Base-by-base conservation (phyloP, 2,113 vertebrate genomes). In the Rhadina sibilatrix region DNA sequence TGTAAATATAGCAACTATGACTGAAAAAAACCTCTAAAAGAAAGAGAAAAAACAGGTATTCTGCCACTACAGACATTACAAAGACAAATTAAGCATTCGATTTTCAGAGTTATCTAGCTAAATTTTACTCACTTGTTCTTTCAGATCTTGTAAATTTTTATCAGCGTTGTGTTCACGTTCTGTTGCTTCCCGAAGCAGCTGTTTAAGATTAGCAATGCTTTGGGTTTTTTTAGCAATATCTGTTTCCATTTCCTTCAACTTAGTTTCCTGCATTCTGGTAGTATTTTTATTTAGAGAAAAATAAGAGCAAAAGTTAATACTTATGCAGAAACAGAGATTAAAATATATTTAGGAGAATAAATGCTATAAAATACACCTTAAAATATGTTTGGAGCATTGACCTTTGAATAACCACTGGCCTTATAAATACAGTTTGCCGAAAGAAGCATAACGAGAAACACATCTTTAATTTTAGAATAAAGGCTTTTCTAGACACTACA, bases 211-310 rank as follows among this genome's bases (percentile, higher is more conserved):
- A 59, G 92, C 95, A 86, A 99, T 97, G 77, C 87, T 98, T 94
- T 98, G 89, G 27, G 90, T 95, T 98, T 99, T 99, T 95, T 98
- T 98, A 53, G 97, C 95, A 72, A 99, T 97, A 82, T 99, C 98
- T 63, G 72, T 96, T 97, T 99, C 99, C 78, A 99, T 93, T 92
- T 98, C 98, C 97, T 99, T 99, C 97, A 99, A 93, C 96, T 99
- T 99, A 60, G 97, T 98, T 97, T 99, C 98, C 72, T 98, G 98
- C 98, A 99, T 98, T 90, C 99, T 99, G 96, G 80, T 83, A 84
- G 37, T 50, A 78, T 49, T 88, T 91, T 87, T 81, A 72, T 88
- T 86, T 47, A 70, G 68, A 35, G 42, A 86, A 70, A 72, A 46
- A 27, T 24, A 68, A 81, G 30, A 88, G 15, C 9, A 91, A 53